Evolutionary conservation across 2,888 invertebrate species (phyloP), one percentile per base, ranked within the genome.

Genomic region (Xestoiulus laeticollis): DNA sequence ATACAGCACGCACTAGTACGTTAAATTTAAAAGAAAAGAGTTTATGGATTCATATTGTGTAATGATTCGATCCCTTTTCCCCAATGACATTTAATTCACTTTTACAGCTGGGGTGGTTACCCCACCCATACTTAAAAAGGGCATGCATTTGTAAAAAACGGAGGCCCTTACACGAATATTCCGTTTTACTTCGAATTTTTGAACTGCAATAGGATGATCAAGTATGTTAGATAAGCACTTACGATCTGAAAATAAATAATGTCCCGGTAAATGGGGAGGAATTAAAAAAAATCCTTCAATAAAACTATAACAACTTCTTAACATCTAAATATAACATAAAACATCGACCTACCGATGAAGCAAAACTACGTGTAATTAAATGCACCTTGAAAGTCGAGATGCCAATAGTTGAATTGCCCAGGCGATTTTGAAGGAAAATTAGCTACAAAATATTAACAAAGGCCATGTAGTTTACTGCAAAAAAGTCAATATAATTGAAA

Each of bases 181-280:
- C n/a, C n/a, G 48, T 48, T 48, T 16, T 2, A 16, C 12, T 16
- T 48, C 48, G 48, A 10, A 53, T 53, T 53, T 26, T 14, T n/a
- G 68, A 87, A 87, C 44, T 87, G 87, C 19, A 87, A 32, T n/a
- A 87, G n/a, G 22, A 87, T 43, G 87, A 87, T 68, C 19, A 87
- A 87, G 78, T 87, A 87, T 38, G 87, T 87, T 22, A 87, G n/a
- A 44, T 78, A 87, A 19, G 19, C 33, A 33, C 87, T 78, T 3
- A 38, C 68, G 32, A 78, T 38, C 87, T 87, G 85, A 14, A 32
- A 85, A 10, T 19, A 32, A 82, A 32, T 14, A 1, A 82, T 16
- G 22, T n/a, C n/a, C n/a, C n/a, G n/a, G n/a, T n/a, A 68, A 22
- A 22, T 68, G 26, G 8, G n/a, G 4, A 38, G 33, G 6, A 2